These are phyloP conservation scores for Parasteatoda tepidariorum DNA, from an alignment of 1,140 invertebrate species.

Conservation along the genomic window DNA sequence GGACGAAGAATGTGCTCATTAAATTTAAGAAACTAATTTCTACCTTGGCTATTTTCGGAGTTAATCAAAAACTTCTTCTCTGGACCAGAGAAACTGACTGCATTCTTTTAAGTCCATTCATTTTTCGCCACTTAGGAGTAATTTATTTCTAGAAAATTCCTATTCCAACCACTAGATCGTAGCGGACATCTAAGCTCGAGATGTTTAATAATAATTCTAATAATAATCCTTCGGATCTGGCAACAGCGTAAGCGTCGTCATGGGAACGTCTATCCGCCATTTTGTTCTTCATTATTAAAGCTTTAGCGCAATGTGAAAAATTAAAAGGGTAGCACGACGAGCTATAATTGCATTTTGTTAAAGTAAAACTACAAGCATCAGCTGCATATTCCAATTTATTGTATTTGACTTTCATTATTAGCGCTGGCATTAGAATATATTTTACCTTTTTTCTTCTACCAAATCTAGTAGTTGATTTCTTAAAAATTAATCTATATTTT, in stretches of 20 bases:
- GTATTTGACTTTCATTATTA: conserved; percentile 37
- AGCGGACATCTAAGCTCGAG: conserved; percentile 30
- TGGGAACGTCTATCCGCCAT: conserved; percentile 46
- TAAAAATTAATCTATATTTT: neutral
- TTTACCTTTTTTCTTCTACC: conserved; percentile 5
- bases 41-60: conserved; percentile 44
- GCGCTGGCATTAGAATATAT: conserved; percentile 13
- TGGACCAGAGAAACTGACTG: conserved; percentile 1
- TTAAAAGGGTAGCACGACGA: conserved; percentile 48
- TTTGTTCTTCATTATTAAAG: conserved; percentile 55
- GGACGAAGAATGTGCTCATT: conserved; percentile 51
- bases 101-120: conserved; percentile 56
- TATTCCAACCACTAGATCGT: conserved; percentile 32
- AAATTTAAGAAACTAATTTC: conserved; percentile 58
- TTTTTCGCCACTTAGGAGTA: conserved; percentile 54
- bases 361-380: neutral
- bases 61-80: conserved; percentile 58
- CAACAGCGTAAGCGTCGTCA: conserved; percentile 46
- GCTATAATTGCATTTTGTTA: conserved; percentile 49
- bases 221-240: conserved; percentile 41
- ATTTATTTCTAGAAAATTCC: conserved; percentile 54
- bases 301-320: conserved; percentile 50
- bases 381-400: conserved; percentile 53
- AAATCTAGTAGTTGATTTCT: neutral
- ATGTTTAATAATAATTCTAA: conserved; percentile 54